phyloP scores from a whole-genome alignment of 2,888 invertebrate genomes.

The Machimus atricapillus region DNA sequence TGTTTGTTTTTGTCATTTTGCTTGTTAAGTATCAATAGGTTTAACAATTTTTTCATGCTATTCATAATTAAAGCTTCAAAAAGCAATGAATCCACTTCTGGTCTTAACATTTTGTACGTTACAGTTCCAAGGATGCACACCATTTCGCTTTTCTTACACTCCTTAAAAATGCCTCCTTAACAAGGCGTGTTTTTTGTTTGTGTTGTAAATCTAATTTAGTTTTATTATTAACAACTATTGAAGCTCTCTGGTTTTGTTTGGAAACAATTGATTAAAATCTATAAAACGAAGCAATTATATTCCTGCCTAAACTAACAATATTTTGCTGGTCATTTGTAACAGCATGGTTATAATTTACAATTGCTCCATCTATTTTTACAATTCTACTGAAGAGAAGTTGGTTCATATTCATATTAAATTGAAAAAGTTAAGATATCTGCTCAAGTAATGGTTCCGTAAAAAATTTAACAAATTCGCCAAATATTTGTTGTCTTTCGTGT shows the following conservation, averaged over 20 bases:
- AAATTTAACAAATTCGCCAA: neutral
- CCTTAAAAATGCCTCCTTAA: neutral
- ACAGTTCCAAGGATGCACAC: slow-evolving; percentile 13
- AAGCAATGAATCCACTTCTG: slow-evolving; percentile 20
- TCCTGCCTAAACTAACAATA: neutral
- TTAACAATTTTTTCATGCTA: slow-evolving; percentile 2
- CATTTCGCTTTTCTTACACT: neutral
- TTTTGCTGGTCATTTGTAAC: neutral
- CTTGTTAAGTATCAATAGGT: slow-evolving; percentile 12
- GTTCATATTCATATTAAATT: neutral
- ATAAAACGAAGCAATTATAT: neutral
- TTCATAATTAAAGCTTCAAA: slow-evolving; percentile 33
- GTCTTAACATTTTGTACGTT: neutral
- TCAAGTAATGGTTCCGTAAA: neutral
- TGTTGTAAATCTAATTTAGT: neutral
- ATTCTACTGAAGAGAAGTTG: too few relatives aligned
- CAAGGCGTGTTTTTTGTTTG: neutral
- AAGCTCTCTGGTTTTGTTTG: neutral
- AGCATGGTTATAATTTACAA: neutral
- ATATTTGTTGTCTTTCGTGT: neutral
- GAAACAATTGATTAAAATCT: neutral
- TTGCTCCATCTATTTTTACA: neutral
- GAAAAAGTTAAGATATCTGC: neutral
- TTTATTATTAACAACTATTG: neutral
- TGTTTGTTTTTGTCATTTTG: slow-evolving; percentile 6